Conservation (phyloP, 2,888 invertebrate genomes). For the Protophormia terraenovae region DNA sequence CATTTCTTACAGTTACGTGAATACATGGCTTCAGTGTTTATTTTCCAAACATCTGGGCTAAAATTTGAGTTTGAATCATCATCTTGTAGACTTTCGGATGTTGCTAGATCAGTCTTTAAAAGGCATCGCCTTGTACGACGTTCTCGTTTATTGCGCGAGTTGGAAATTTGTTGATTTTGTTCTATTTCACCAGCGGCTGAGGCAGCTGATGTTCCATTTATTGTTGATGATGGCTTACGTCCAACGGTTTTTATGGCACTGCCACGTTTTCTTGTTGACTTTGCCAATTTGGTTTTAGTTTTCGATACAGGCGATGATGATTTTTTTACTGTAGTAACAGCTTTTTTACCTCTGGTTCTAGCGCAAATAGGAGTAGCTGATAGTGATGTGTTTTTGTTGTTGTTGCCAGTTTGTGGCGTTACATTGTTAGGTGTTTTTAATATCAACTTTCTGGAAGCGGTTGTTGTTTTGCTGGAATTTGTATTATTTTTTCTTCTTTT, state of each 20-base stretch:
- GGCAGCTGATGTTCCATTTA: constrained; percentile 67
- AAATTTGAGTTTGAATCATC: constrained; percentile 76
- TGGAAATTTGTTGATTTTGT: constrained; percentile 58
- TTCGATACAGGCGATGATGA: constrained; percentile 3
- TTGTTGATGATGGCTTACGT: constrained; percentile 37
- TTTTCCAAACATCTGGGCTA: constrained; percentile 72
- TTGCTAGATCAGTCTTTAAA: constrained; percentile 77
- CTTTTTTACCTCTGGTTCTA: constrained; percentile 59
- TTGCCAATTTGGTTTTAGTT: constrained; percentile 64
- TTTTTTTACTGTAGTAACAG: constrained; percentile 2
- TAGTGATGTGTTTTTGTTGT: constrained; percentile 10
- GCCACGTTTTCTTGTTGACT: constrained; percentile 73
- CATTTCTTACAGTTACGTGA: constrained; percentile 61
- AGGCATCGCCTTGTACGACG: constrained; percentile 78
- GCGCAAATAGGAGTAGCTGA: constrained; percentile 43
- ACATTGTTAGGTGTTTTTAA: constrained; percentile 38
- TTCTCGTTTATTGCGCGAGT: constrained; percentile 65
- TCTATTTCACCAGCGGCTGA: constrained; percentile 76
- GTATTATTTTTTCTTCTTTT: constrained; percentile 28
- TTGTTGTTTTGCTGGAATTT: constrained; percentile 15
- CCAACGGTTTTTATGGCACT: constrained; percentile 71
- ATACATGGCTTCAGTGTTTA: constrained; percentile 74
- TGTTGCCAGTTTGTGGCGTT: not conserved
- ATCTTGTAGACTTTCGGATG: constrained; percentile 47
- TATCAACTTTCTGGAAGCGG: constrained; percentile 45